Evolutionary conservation across 2,797 vertebrate species (phyloP), one percentile per base, ranked within the genome.

Genomic region (Gymnoscopelus microlampas): DNA sequence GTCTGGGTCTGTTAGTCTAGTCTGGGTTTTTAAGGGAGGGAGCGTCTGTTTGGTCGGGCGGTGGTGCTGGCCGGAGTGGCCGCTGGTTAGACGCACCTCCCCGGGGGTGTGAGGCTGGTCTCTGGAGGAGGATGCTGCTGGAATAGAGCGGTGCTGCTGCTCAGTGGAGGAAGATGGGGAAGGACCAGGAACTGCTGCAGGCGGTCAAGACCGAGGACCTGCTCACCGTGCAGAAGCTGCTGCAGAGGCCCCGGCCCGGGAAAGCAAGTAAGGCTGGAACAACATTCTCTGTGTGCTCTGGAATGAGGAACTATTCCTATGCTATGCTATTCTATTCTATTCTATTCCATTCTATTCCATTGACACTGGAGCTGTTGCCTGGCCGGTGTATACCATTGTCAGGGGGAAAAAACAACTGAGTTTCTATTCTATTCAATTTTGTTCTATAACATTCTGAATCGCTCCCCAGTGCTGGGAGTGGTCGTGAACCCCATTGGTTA

Each of bases 141-240:
- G 90, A 91, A 86, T 94, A 89, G 89, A 80, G 77, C 67, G 71
- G 79, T 78, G 44, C 14, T 8, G 83, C 79, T 29, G 50, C 39
- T 44, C 39, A 44, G 39, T 44, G 39, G 83, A 60, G 76, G 83
- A 95, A 92, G 93, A 98, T 98, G 97, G 97, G 97, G 93, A 98
- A 98, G 93, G 97, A 98, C 93, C 97, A 98, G 94, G 96, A 98
- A 93, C 94, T 98, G 93, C 96, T 98, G 90, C 97, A 98, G 94
- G 97, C 97, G 87, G 97, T 98, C 86, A 98, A 98, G 93, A 96
- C 95, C 91, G 97, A 98, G 94, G 97, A 98, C 93, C 89, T 98
- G 86, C 93, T 95, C 87, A 94, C 96, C 85, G 97, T 96, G 85
- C 97, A 98, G 94, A 96, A 97, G 93, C 95, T 98, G 92, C 95